A percentile compares a stretch with the other conserved stretches of the same genome.
Evolutionary conservation across 2,797 vertebrate genomes (phyloP).

Genomic region (Cichlasoma orientale): DNA sequence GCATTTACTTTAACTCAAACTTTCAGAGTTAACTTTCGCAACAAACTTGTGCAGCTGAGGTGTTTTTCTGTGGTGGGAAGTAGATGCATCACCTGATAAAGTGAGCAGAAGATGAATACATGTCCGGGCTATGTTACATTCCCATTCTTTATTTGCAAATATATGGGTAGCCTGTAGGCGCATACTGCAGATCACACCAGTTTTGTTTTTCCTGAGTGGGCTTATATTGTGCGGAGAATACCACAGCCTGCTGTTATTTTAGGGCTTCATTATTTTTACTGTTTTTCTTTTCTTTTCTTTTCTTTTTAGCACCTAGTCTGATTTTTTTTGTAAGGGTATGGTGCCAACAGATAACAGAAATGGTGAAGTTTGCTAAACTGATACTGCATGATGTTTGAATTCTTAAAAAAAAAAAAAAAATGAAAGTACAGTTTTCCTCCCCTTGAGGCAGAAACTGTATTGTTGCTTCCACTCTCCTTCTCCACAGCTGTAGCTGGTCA

Average conservation of each 20-base stretch:
- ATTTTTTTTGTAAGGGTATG: neutral
- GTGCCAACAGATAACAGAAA: neutral
- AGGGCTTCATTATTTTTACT: conserved; percentile 14
- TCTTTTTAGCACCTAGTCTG: neutral
- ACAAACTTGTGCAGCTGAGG: conserved; percentile 66
- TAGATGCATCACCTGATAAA: conserved; percentile 49
- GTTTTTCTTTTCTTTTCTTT: neutral
- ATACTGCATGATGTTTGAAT: conserved; percentile 20
- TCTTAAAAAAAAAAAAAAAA: conserved; percentile 31
- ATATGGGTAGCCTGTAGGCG: conserved; percentile 40
- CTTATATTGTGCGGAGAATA: conserved; percentile 33
- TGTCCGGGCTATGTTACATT: conserved; percentile 52
- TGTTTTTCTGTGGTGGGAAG: conserved; percentile 51
- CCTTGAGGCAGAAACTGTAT: conserved; percentile 27
- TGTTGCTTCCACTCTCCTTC: conserved; percentile 7
- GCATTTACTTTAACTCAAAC: conserved; percentile 15
- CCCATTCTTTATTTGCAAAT: conserved; percentile 57
- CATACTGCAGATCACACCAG: conserved; percentile 59
- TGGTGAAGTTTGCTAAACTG: conserved; percentile 22
- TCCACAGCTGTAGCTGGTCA: conserved; percentile 41
- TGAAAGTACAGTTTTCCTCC: conserved; percentile 9
- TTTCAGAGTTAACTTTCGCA: conserved; percentile 53
- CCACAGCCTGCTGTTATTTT: conserved; percentile 50
- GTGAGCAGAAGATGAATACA: conserved; percentile 17
- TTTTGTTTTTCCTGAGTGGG: conserved; percentile 61